A percentile compares a stretch with the other conserved stretches of the same genome.
phyloP scores from a whole-genome alignment of 2,797 vertebrate species.

The Australoheros facetus region DNA sequence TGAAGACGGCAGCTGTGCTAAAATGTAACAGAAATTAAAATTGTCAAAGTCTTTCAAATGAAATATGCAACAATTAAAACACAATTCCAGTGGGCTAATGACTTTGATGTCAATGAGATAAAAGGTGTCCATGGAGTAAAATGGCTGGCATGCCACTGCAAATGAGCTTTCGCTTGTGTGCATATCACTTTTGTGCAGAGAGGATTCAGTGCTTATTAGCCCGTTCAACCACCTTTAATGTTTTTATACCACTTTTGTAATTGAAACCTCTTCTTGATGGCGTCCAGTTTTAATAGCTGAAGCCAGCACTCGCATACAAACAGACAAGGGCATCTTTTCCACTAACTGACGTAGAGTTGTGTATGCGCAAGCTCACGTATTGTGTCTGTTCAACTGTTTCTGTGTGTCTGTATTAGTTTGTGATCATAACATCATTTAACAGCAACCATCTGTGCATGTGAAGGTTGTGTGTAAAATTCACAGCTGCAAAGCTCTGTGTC shows the following conservation, averaged over 20 bases:
- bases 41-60: slow-evolving; percentile 21
- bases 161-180: slow-evolving; percentile 42
- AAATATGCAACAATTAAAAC: slow-evolving; percentile 29
- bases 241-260: slow-evolving; percentile 49
- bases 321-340: slow-evolving; percentile 46
- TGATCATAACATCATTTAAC: slow-evolving; percentile 47
- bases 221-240: slow-evolving; percentile 44
- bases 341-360: slow-evolving; percentile 14
- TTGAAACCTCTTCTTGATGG: slow-evolving; percentile 54
- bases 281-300: slow-evolving; percentile 47
- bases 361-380: slow-evolving; percentile 14
- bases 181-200: slow-evolving; percentile 27
- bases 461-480: slow-evolving; percentile 24
- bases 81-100: slow-evolving; percentile 34
- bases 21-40: slow-evolving; percentile 20
- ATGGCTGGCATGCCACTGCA: slow-evolving; percentile 26
- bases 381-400: slow-evolving; percentile 27
- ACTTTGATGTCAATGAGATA: slow-evolving; percentile 54
- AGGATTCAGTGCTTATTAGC: slow-evolving; percentile 49
- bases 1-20: not conserved
- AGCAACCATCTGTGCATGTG: slow-evolving; percentile 35
- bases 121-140: slow-evolving; percentile 37
- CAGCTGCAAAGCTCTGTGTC: slow-evolving; percentile 26
- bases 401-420: slow-evolving; percentile 47
- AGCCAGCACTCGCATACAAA: slow-evolving; percentile 31